These are phyloP conservation scores for Sebastes vulpes DNA, from an alignment of 2,797 vertebrate genomes.

Conservation along the genomic window DNA sequence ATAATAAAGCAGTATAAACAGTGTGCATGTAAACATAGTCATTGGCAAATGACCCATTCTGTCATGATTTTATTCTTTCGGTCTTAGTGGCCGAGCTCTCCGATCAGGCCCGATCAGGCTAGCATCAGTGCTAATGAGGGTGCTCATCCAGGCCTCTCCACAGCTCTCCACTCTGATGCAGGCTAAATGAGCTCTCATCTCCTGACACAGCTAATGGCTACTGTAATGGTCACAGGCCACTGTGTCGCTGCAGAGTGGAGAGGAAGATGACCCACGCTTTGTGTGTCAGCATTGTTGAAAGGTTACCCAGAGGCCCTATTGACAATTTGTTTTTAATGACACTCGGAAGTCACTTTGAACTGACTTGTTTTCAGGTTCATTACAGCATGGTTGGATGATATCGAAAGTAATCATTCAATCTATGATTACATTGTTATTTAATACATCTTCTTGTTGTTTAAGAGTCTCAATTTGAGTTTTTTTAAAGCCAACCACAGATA, in stretches of 20 bases:
- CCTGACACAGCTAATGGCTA: constrained; percentile 28
- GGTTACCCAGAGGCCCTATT: background rate
- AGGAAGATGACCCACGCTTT: background rate
- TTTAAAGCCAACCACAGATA: background rate
- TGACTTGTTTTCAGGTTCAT: background rate
- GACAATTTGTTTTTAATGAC: constrained; percentile 12
- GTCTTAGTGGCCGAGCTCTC: background rate
- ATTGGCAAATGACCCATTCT: background rate
- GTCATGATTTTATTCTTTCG: background rate
- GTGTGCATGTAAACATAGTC: background rate
- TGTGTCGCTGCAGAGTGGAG: constrained; percentile 2
- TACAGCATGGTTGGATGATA: background rate
- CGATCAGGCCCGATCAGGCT: background rate
- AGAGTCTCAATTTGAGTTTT: background rate
- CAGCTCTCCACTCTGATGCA: constrained; percentile 18
- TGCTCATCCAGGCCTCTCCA: background rate
- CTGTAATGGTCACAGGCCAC: constrained; percentile 33
- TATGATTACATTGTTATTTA: background rate
- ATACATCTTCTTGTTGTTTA: background rate
- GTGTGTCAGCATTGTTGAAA: background rate
- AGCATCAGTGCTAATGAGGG: constrained; percentile 35
- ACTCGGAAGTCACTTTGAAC: background rate
- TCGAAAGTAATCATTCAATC: background rate
- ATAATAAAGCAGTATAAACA: too few relatives aligned
- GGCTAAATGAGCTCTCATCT: constrained; percentile 44